phyloP scores from a whole-genome alignment of 2,113 vertebrate species.

The western clawed frog (Xenopus tropicalis) region UCB_Xtro_10.0 CM004448.2:99611001-99611500 shows the following conservation, averaged over 20 bases:
- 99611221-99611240: constrained; percentile 39
- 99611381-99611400: no score
- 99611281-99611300: no score
- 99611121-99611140: constrained; percentile 55
- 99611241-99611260: constrained; percentile 52
- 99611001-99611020: constrained; percentile 66
- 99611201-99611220: constrained; percentile 54
- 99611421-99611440: no score
- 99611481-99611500: no score
- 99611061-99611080: constrained; percentile 76
- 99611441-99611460: no score
- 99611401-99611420: no score
- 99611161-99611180: constrained; percentile 59
- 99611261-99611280: no score
- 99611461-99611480: no score
- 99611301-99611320: no score
- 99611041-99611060: constrained; percentile 69
- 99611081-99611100: constrained; percentile 73
- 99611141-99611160: constrained; percentile 63
- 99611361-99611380: no score
- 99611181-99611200: constrained; percentile 61
- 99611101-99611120: constrained; percentile 68
- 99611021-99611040: constrained; percentile 80
- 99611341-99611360: no score
- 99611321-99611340: no score